Evolutionary conservation across 2,113 vertebrate species (phyloP), one percentile per base, ranked within the genome.

Genomic region (Plotosus lineatus): DNA sequence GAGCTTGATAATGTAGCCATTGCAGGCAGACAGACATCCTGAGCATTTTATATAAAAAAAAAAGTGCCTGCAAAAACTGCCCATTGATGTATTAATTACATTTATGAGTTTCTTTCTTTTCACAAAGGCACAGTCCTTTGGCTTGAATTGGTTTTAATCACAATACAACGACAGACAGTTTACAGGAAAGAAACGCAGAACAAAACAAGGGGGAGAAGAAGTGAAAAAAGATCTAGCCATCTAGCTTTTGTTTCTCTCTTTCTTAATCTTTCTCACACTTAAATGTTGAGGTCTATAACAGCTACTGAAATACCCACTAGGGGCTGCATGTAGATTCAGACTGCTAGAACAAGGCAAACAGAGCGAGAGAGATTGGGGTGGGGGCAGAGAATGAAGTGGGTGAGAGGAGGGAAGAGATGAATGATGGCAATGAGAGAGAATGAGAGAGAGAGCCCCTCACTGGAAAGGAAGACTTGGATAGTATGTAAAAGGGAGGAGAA

Each of bases 281-380:
- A 63, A 40, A 51, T 69, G 78, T 79, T 73, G 63, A 80, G 77
- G 56, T 65, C 53, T 65, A 71, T 53, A 63, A 82, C 60, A 6
- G 28, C 75, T 50, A 68, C 58, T 68, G 77, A 55, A 84, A 77
- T 84, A 79, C 83, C 92, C 93, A 90, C 92, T 93, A 94, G 92
- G 88, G 93, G 92, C 89, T 90, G 90, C 90, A 90, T 87, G 82
- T 89, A 87, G 83, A 85, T 88, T 90, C 77, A 81, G 83, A 86
- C 86, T 76, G 65, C 81, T 88, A 86, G 81, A 84, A 78, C 73
- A 79, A 65, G 56, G 86, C 38, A 84, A 85, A 89, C 89, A 86
- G 89, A 89, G 89, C 86, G 82, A 75, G 83, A 66, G 77, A 79
- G 33, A n/a, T n/a, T 31, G 73, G 75, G 38, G 77, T 51, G 84